Percentiles rank a stretch among this genome's conserved stretches.
These are phyloP conservation scores for Apogon hyalosoma DNA, from an alignment of 2,797 vertebrate species.

Conservation along the genomic window DNA sequence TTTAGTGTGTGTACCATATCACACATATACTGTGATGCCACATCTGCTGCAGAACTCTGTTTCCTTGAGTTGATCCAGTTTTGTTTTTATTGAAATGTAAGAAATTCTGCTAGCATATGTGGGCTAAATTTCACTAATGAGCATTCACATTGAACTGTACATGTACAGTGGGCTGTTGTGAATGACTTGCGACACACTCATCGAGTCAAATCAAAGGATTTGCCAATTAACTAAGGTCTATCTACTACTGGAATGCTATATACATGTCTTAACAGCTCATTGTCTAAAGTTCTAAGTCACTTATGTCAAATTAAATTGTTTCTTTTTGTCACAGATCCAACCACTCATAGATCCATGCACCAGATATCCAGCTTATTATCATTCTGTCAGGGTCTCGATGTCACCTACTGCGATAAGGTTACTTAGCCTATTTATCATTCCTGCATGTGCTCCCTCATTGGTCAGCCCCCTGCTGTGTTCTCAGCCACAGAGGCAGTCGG, in stretches of 20 bases:
- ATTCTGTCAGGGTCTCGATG: conserved; percentile 58
- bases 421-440: conserved; percentile 70
- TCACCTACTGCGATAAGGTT: conserved; percentile 62
- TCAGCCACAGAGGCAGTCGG: conserved; percentile 41
- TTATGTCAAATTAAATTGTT: conserved; percentile 5
- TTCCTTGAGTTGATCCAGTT: background rate
- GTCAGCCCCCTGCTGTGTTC: conserved; percentile 57
- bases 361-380: conserved; percentile 58
- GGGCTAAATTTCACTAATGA: background rate
- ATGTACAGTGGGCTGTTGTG: background rate
- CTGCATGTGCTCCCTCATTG: conserved; percentile 35
- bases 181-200: background rate
- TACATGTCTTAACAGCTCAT: background rate
- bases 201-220: background rate
- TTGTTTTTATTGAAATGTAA: conserved; percentile 15
- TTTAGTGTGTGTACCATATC: conserved; percentile 14
- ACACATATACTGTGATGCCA: conserved; percentile 9
- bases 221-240: background rate
- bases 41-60: conserved; percentile 32
- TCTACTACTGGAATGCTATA: background rate
- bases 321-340: conserved; percentile 3
- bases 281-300: background rate
- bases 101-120: background rate
- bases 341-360: conserved; percentile 17
- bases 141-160: background rate